Conservation (phyloP, 2,113 vertebrate species). For the Phrynocephalus versicolor region DNA sequence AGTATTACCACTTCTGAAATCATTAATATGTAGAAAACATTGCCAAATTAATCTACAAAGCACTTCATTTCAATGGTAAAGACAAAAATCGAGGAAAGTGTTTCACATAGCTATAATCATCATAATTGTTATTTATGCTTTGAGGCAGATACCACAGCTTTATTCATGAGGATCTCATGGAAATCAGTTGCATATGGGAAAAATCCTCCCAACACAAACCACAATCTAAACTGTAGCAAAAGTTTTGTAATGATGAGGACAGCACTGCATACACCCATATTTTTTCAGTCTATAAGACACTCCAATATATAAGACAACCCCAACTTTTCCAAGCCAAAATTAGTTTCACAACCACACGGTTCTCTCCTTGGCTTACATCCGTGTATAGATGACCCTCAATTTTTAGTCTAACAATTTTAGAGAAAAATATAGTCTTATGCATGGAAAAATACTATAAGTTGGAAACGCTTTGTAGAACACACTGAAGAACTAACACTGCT, state of each 20-base stretch:
- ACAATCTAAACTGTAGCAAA: neutral
- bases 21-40: neutral
- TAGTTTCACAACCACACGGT: too few species aligned
- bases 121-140: neutral
- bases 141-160: neutral
- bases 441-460: too few species aligned
- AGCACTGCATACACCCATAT: too few species aligned
- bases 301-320: too few species aligned
- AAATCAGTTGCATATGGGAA: neutral
- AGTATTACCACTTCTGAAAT: neutral
- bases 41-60: constrained; percentile 22
- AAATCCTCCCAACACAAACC: neutral
- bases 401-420: too few species aligned
- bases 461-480: neutral
- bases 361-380: too few species aligned
- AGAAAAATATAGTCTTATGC: too few species aligned
- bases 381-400: too few species aligned
- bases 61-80: neutral
- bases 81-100: neutral
- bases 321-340: too few species aligned
- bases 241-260: too few species aligned
- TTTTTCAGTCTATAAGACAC: too few species aligned
- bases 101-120: neutral
- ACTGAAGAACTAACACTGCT: neutral
- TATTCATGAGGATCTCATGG: neutral